A percentile compares a stretch with the other conserved stretches of the same genome.
Conservation (phyloP, 2,888 invertebrate species). For the Rotaria macrura region DNA sequence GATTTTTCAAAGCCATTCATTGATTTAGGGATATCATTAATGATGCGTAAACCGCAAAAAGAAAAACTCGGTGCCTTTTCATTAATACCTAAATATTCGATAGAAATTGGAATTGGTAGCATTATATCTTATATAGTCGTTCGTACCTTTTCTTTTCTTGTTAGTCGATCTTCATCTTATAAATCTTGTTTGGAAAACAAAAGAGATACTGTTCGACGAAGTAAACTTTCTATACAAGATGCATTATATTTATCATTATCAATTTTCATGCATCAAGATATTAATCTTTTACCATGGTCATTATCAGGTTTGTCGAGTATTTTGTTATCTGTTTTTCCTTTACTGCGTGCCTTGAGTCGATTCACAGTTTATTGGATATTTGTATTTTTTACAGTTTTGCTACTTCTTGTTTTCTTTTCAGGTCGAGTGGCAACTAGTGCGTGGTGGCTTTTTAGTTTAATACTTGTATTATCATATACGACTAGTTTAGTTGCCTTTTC, state of each 20-base stretch:
- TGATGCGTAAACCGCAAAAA: conserved; percentile 34
- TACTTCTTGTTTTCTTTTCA: no score
- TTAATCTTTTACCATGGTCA: conserved; percentile 33
- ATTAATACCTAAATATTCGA: neutral
- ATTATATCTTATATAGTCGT: conserved; percentile 26
- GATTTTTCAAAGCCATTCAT: conserved; percentile 35
- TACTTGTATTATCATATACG: conserved; percentile 49
- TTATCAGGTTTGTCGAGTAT: conserved; percentile 23
- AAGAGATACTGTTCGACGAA: neutral
- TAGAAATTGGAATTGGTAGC: conserved; percentile 29
- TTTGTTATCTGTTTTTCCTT: neutral
- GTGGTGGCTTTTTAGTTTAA: conserved; percentile 51
- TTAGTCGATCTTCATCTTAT: conserved; percentile 24
- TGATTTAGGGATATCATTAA: conserved; percentile 35
- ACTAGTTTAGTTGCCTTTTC: conserved; percentile 50
- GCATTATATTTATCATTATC: conserved; percentile 34
- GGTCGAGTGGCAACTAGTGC: conserved; percentile 48
- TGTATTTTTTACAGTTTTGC: no score
- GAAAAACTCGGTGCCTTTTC: conserved; percentile 25
- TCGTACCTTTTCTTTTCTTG: conserved; percentile 13
- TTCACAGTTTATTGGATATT: no score
- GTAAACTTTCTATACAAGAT: conserved; percentile 28
- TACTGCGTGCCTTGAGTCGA: no score
- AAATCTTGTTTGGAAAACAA: conserved; percentile 33
- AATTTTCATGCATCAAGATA: conserved; percentile 34